Percentiles rank a stretch among this genome's conserved stretches.
phyloP scores from a whole-genome alignment of 2,888 invertebrate genomes.

The Clivina fossor region DNA sequence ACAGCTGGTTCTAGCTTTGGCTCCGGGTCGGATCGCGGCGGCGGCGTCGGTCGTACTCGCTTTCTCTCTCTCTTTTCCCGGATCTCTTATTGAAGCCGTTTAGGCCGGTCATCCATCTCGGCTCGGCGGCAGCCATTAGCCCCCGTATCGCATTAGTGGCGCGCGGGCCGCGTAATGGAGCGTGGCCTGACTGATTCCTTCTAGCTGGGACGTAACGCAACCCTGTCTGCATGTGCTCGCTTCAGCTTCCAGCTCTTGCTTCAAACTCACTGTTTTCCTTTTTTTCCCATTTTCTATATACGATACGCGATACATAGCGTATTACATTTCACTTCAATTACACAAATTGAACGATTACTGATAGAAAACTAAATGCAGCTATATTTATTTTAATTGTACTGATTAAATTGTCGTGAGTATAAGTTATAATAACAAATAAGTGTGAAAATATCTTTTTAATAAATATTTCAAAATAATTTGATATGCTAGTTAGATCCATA shows the following conservation, averaged over 20 bases:
- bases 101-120: constrained; percentile 51
- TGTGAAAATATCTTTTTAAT: too few relatives aligned
- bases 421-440: too few relatives aligned
- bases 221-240: constrained; percentile 43
- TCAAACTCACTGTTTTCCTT: background rate
- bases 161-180: constrained; percentile 43
- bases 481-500: too few relatives aligned
- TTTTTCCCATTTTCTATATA: constrained; percentile 4
- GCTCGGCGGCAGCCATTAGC: constrained; percentile 54
- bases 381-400: too few relatives aligned
- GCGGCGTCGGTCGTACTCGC: background rate
- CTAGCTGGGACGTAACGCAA: constrained; percentile 46
- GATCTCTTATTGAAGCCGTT: constrained; percentile 28
- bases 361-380: too few relatives aligned
- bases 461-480: too few relatives aligned
- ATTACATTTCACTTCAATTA: constrained; percentile 16
- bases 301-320: background rate
- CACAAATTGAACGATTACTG: constrained; percentile 1
- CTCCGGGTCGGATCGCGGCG: background rate
- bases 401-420: too few relatives aligned
- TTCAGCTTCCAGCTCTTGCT: background rate
- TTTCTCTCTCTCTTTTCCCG: too few relatives aligned
- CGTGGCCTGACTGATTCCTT: constrained; percentile 44
- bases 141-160: constrained; percentile 52
- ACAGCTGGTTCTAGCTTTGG: background rate